These are phyloP conservation scores for Holacanthella duospinosa DNA, from an alignment of 2,888 invertebrate species.

Conservation along the genomic window DNA sequence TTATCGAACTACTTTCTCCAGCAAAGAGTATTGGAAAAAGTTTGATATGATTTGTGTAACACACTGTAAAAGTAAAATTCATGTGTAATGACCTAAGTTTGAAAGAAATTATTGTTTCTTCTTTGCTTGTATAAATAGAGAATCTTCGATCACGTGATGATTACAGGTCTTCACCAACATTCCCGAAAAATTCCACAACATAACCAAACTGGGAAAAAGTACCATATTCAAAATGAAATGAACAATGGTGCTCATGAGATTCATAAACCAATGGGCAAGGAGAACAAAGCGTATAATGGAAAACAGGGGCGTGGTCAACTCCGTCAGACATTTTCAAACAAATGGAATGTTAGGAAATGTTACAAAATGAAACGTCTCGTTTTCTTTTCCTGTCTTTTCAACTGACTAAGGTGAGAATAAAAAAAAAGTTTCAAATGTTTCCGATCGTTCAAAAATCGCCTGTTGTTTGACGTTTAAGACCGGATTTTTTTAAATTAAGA, in stretches of 20 bases:
- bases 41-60: too few relatives aligned
- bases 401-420: too few relatives aligned
- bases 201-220: too few relatives aligned
- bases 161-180: background rate
- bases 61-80: too few relatives aligned
- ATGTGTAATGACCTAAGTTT: too few relatives aligned
- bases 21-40: too few relatives aligned
- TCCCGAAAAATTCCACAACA: background rate
- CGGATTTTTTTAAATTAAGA: too few relatives aligned
- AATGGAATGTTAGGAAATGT: constrained; percentile 16
- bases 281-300: background rate
- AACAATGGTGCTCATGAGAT: background rate
- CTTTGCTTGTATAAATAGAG: background rate
- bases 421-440: too few relatives aligned
- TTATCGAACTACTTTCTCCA: too few relatives aligned
- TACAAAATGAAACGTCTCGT: constrained; percentile 18
- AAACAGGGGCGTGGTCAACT: background rate
- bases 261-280: background rate
- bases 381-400: constrained; percentile 1
- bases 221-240: background rate
- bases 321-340: constrained; percentile 17
- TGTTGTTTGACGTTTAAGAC: too few relatives aligned
- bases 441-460: too few relatives aligned
- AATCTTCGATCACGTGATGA: constrained; percentile 3
- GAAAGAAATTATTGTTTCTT: background rate